A percentile compares a stretch with the other conserved stretches of the same genome.
Evolutionary conservation across 2,888 invertebrate species (phyloP).

Genomic region (Scaptomyza flava): DNA sequence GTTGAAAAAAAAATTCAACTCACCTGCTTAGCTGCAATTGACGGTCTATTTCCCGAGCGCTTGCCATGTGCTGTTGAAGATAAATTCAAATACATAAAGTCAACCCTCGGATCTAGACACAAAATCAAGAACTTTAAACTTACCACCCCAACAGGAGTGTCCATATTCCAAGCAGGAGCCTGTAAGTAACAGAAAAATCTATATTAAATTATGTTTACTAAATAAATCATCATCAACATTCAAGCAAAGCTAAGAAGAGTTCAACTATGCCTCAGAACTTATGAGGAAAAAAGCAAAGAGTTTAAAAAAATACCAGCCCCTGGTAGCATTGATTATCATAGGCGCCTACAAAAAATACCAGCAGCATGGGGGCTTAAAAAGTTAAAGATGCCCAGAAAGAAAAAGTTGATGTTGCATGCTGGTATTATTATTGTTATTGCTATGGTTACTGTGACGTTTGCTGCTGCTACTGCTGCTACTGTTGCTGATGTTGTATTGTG

Average conservation of each 20-base stretch:
- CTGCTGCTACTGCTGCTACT: background rate
- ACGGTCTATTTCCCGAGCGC: constrained; percentile 66
- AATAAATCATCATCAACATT: constrained; percentile 61
- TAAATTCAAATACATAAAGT: constrained; percentile 3
- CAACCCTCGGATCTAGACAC: background rate
- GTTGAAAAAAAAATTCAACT: constrained; percentile 23
- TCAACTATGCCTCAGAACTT: constrained; percentile 48
- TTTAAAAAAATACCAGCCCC: background rate
- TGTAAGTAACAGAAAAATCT: constrained; percentile 31
- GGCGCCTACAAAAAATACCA: background rate
- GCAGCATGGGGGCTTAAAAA: constrained; percentile 35
- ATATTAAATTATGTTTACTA: constrained; percentile 34
- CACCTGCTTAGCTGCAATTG: constrained; percentile 55
- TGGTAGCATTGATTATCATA: constrained; percentile 10
- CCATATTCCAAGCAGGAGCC: constrained; percentile 83
- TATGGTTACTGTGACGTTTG: constrained; percentile 6
- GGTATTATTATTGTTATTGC: constrained; percentile 5
- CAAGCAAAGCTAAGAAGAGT: constrained; percentile 22
- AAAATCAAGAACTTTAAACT: constrained; percentile 46
- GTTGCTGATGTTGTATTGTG: constrained; percentile 20
- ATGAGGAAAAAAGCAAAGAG: constrained; percentile 5
- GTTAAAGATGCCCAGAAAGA: constrained; percentile 21
- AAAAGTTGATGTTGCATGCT: constrained; percentile 13
- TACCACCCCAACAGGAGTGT: constrained; percentile 84
- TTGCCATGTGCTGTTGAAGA: constrained; percentile 75